A percentile compares a stretch with the other conserved stretches of the same genome.
Conservation (phyloP, 1,140 invertebrate species). For the Samia ricini region DNA sequence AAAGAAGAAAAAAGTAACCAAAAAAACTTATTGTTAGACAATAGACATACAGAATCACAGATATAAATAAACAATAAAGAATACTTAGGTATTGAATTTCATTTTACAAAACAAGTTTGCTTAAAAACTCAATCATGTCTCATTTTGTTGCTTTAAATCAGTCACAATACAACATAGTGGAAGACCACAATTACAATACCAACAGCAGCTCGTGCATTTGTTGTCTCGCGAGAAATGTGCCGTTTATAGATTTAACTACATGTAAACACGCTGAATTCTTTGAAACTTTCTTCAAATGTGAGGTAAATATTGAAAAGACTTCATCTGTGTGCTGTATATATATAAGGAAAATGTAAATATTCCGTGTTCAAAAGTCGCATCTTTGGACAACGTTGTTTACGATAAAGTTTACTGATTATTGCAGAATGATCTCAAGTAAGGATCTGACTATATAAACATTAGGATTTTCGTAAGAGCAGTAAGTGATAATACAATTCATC, state of each 20-base stretch:
- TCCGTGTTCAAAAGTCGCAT: too few species aligned
- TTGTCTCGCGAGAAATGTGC: slow-evolving; percentile 4
- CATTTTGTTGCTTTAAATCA: slow-evolving; percentile 7
- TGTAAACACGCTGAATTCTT: slow-evolving; percentile 5
- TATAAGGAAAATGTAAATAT: too few species aligned
- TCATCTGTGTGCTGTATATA: not conserved
- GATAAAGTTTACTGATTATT: too few species aligned
- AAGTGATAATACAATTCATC: too few species aligned
- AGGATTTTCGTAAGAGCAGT: too few species aligned
- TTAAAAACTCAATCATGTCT: not conserved
- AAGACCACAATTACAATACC: not conserved
- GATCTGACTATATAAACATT: too few species aligned
- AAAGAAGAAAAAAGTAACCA: too few species aligned
- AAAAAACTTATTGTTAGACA: too few species aligned
- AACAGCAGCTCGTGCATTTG: not conserved
- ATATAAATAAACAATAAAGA: not conserved
- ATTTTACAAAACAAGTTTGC: not conserved
- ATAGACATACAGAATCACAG: too few species aligned
- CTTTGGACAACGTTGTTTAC: too few species aligned
- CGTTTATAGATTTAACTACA: not conserved
- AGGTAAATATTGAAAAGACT: not conserved
- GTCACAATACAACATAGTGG: not conserved
- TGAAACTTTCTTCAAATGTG: slow-evolving; percentile 1
- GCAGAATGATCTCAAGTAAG: too few species aligned
- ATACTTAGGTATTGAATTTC: not conserved